Conservation (phyloP, 1,140 invertebrate species). For the Zaprionus camerounensis region DNA sequence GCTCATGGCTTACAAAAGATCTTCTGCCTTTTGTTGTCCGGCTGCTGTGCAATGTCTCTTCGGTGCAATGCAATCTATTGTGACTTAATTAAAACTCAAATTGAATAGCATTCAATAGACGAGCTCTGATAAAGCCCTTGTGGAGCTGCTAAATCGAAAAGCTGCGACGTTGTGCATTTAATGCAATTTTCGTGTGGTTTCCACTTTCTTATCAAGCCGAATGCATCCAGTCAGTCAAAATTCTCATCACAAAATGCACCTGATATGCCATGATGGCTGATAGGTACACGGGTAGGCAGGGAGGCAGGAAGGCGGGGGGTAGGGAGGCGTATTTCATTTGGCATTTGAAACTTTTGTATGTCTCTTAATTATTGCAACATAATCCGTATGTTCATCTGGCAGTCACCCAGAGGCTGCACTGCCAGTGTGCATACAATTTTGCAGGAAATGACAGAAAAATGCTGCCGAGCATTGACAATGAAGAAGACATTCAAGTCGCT, state of each 20-base stretch:
- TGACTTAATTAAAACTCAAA: not conserved
- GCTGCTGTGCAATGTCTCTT: not conserved
- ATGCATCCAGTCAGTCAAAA: conserved; percentile 1
- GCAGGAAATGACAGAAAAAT: not conserved
- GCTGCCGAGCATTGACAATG: conserved; percentile 1
- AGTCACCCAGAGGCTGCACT: not conserved
- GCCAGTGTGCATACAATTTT: not conserved
- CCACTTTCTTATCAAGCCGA: not conserved
- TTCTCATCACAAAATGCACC: not conserved
- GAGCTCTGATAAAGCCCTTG: not conserved
- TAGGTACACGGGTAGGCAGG: not conserved
- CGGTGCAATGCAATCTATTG: too few species aligned
- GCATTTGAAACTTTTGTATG: not conserved
- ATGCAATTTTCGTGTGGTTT: not conserved
- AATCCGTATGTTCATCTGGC: conserved; percentile 14
- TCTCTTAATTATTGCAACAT: conserved; percentile 21
- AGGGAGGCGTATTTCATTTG: too few species aligned
- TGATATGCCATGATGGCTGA: not conserved
- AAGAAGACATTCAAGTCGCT: conserved; percentile 12
- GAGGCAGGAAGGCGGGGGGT: not conserved
- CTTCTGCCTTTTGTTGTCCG: not conserved
- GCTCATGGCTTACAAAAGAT: not conserved
- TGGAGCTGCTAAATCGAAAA: not conserved
- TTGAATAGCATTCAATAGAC: not conserved
- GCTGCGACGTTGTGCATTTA: not conserved